Conservation (phyloP, 2,113 vertebrate species). For the Phalacrocorax brasilianus region DNA sequence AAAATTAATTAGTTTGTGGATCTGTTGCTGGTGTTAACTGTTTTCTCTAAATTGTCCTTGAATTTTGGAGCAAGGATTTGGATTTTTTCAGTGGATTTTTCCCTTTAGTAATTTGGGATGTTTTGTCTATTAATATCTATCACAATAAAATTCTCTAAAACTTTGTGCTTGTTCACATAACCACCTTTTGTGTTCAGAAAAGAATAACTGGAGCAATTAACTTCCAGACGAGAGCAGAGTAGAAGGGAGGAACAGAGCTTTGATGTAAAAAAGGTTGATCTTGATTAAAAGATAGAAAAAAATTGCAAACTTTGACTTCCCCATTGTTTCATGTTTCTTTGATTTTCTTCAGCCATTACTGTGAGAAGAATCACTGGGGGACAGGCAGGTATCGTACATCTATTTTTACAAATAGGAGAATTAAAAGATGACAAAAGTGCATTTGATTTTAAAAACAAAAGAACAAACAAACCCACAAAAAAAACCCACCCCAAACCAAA, state of each 20-base stretch:
- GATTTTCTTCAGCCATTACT: neutral
- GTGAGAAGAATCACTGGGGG: neutral
- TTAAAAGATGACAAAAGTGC: neutral
- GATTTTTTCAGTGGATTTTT: neutral
- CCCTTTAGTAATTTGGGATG: neutral
- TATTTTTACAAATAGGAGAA: neutral
- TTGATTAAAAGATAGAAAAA: neutral
- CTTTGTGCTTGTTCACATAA: neutral
- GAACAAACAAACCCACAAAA: rapidly evolving
- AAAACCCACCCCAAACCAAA: no score
- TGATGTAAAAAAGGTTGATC: neutral
- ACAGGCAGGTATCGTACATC: neutral
- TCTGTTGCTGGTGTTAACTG: neutral
- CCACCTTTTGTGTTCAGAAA: neutral
- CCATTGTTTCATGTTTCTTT: neutral
- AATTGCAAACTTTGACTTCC: neutral
- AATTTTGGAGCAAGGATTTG: neutral
- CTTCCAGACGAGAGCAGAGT: neutral
- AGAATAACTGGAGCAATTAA: neutral
- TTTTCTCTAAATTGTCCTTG: neutral
- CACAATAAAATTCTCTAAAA: neutral
- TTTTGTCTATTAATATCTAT: neutral
- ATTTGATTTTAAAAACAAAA: neutral
- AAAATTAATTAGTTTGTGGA: neutral
- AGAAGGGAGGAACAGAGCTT: neutral